Percentiles rank a stretch among this genome's conserved stretches.
Conservation (phyloP, 2,113 vertebrate genomes). For the Mungos mungo region DNA sequence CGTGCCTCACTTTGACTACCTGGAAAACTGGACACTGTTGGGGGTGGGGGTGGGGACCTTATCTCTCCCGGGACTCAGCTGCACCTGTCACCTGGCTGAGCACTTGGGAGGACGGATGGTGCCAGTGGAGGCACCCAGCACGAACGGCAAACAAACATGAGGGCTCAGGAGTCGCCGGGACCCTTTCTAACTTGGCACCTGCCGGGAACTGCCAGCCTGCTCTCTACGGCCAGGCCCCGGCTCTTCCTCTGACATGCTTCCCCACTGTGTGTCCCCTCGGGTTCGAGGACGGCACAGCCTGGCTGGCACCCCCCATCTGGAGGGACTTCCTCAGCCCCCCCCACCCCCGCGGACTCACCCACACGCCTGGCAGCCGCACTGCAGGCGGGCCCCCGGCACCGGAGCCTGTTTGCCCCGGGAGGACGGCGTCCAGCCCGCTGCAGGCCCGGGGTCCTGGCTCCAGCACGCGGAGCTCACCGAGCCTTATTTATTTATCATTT, state of each 20-base stretch:
- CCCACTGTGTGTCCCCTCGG: neutral
- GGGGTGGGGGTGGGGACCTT: neutral
- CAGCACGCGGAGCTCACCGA: neutral
- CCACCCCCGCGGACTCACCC: neutral
- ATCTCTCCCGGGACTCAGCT: neutral
- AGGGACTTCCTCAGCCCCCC: neutral
- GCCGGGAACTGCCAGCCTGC: neutral
- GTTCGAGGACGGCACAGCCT: neutral
- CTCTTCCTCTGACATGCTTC: neutral
- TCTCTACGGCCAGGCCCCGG: neutral
- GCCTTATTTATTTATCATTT: slow-evolving; percentile 80
- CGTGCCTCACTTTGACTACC: neutral
- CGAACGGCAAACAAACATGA: neutral
- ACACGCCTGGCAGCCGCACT: neutral
- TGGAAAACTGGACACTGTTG: neutral
- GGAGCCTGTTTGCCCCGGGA: neutral
- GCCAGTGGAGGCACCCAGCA: neutral
- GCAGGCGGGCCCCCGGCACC: neutral
- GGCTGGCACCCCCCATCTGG: neutral
- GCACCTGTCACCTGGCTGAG: neutral
- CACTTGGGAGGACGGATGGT: neutral
- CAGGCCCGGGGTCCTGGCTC: slow-evolving; percentile 57
- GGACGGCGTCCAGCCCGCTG: neutral
- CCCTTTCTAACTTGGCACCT: neutral
- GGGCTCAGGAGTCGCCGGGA: neutral